These are phyloP conservation scores for Zaprionus bogoriensis DNA, from an alignment of 2,888 invertebrate genomes.

Conservation along the genomic window DNA sequence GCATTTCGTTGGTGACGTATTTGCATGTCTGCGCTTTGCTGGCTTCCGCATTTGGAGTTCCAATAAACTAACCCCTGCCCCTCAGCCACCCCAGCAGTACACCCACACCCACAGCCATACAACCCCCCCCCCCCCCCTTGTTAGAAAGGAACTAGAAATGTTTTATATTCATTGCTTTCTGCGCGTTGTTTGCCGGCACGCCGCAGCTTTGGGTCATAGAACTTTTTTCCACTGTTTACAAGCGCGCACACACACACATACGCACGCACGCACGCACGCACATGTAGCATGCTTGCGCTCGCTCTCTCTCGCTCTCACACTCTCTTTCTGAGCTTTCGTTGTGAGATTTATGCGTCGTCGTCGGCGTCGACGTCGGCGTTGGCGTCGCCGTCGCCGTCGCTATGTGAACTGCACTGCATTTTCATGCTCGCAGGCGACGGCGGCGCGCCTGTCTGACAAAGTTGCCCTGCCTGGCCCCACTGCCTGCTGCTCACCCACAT, in stretches of 20 bases:
- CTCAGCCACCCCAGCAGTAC: neutral
- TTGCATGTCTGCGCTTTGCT: constrained; percentile 59
- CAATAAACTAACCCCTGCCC: constrained; percentile 44
- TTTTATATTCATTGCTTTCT: constrained; percentile 43
- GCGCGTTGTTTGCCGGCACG: constrained; percentile 41
- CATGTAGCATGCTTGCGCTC: constrained; percentile 13
- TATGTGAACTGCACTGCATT: constrained; percentile 62
- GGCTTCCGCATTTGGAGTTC: constrained; percentile 71
- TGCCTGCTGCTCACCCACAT: neutral
- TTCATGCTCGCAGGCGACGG: constrained; percentile 36
- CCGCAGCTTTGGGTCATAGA: constrained; percentile 78
- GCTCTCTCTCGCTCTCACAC: constrained; percentile 15
- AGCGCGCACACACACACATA: constrained; percentile 37
- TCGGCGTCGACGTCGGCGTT: too few species aligned
- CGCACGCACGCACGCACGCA: constrained; percentile 8
- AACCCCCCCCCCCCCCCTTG: neutral
- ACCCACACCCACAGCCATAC: neutral
- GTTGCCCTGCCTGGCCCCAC: neutral
- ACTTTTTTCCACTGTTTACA: constrained; percentile 73
- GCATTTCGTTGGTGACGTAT: constrained; percentile 66
- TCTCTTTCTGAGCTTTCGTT: constrained; percentile 54
- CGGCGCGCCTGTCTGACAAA: constrained; percentile 36
- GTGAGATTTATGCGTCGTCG: constrained; percentile 69
- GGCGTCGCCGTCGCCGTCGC: constrained; percentile 48
- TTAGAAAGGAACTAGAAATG: constrained; percentile 25